These are phyloP conservation scores for Acanthosoma haemorrhoidale DNA, from an alignment of 2,888 invertebrate species.

Conservation along the genomic window DNA sequence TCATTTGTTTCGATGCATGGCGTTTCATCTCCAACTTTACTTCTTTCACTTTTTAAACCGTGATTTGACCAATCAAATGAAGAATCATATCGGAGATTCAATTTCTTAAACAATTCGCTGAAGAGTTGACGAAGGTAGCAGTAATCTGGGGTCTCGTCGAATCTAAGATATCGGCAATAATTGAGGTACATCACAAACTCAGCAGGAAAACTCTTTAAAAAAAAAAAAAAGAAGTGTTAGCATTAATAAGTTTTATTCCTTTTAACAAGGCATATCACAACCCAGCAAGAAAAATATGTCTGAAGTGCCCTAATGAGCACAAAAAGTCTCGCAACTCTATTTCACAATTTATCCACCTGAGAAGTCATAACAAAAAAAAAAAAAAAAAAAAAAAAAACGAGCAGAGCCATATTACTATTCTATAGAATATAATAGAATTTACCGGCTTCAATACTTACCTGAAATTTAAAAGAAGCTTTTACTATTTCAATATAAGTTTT, in stretches of 20 bases:
- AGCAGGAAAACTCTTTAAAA: constrained; percentile 82
- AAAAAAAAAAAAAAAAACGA: no score
- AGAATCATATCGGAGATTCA: constrained; percentile 98
- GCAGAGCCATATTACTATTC: no score
- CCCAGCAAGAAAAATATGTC: no score
- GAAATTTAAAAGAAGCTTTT: no score
- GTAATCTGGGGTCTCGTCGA: constrained; percentile 98
- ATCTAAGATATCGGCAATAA: constrained; percentile 95
- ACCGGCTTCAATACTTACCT: no score
- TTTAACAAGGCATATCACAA: no score
- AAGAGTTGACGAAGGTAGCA: constrained; percentile 98
- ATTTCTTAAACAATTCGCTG: constrained; percentile 97
- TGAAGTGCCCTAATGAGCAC: no score
- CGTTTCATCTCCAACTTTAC: constrained; percentile 2
- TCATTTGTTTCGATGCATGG: neutral
- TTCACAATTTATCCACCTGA: no score
- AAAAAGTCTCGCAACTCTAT: no score
- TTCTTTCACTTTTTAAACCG: constrained; percentile 3
- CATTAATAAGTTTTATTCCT: neutral
- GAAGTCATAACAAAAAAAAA: no score
- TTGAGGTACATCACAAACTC: constrained; percentile 99
- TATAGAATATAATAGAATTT: no score
- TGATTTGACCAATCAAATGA: constrained; percentile 88
- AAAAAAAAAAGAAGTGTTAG: neutral
- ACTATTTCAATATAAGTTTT: no score